phyloP scores from a whole-genome alignment of 2,113 vertebrate species.

The Propithecus coquereli region DNA sequence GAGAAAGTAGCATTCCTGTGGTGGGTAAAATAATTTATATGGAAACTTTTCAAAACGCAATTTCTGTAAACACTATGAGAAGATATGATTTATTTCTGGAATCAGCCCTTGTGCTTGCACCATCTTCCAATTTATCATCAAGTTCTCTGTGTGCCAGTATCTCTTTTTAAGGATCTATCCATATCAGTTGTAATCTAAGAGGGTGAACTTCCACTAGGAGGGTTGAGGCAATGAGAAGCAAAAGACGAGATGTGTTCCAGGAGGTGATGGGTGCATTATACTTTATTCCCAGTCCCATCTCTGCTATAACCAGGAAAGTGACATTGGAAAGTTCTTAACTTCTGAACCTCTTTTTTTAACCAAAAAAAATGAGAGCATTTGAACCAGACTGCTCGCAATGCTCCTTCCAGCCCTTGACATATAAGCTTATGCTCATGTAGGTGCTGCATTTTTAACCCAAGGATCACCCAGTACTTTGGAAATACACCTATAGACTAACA shows the following conservation, averaged over 20 bases:
- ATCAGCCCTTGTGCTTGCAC: not conserved
- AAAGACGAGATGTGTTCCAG: not conserved
- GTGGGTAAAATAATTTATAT: conserved; percentile 60
- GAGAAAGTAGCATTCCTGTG: conserved; percentile 54
- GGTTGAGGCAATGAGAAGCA: not conserved
- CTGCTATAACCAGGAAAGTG: not conserved
- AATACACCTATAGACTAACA: not conserved
- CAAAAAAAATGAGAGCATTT: not conserved
- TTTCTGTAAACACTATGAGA: conserved; percentile 53
- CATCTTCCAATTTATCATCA: conserved; percentile 45
- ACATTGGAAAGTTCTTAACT: not conserved
- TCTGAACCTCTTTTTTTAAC: not conserved
- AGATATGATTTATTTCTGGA: conserved; percentile 60
- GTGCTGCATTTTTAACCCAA: not conserved
- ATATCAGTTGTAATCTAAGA: not conserved
- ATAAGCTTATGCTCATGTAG: not conserved
- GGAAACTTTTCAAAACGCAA: conserved; percentile 62
- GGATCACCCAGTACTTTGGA: not conserved
- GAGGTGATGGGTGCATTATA: not conserved
- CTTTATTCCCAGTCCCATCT: not conserved
- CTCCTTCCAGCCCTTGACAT: not conserved
- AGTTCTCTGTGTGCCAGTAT: conserved; percentile 3
- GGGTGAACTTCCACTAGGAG: not conserved
- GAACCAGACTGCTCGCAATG: not conserved
- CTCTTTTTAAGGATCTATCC: not conserved